Evolutionary conservation across 2,113 vertebrate species (phyloP).

Genomic region (Coturnix japonica): DNA sequence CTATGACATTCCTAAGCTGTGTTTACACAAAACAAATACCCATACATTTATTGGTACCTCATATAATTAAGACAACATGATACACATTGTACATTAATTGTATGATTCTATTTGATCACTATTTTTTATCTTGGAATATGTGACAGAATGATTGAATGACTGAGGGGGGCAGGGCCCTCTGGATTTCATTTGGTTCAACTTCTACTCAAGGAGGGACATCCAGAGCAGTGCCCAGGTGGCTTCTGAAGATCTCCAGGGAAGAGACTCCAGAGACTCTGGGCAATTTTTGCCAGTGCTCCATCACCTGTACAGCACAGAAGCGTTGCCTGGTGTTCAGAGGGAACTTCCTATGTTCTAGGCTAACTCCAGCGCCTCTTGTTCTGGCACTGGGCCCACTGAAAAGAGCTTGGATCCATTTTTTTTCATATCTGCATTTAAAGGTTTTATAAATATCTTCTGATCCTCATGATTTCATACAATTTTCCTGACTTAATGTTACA

Average conservation of each 20-base stretch:
- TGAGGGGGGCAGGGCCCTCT: background rate
- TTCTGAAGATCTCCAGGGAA: background rate
- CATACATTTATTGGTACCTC: background rate
- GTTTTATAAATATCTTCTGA: background rate
- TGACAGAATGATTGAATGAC: background rate
- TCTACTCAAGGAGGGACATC: background rate
- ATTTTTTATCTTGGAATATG: background rate
- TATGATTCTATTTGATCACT: background rate
- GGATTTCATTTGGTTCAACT: background rate
- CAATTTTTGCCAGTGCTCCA: background rate
- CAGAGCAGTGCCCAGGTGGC: background rate
- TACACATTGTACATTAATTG: background rate
- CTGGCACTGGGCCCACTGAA: background rate
- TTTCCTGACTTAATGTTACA: background rate
- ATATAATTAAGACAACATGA: background rate
- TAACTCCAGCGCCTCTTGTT: background rate
- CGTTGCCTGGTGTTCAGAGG: background rate
- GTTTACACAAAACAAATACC: background rate
- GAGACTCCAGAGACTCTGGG: background rate
- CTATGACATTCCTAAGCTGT: background rate
- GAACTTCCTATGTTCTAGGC: background rate
- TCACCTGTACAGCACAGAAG: background rate
- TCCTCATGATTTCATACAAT: background rate
- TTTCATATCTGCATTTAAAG: background rate
- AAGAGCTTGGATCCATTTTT: background rate